These are phyloP conservation scores for Stenotaenia linearis DNA, from an alignment of 2,888 invertebrate genomes.

Conservation along the genomic window DNA sequence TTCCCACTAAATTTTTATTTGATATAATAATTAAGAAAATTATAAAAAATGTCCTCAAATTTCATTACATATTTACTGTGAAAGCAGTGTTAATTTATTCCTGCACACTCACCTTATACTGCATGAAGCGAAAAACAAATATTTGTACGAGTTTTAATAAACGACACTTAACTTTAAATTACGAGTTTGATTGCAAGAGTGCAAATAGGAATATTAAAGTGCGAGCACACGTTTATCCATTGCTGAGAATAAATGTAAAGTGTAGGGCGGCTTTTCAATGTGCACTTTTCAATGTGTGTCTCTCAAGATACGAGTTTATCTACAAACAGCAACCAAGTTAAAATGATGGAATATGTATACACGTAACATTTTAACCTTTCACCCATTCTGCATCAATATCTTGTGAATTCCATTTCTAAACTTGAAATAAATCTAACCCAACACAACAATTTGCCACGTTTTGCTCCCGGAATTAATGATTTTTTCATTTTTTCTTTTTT, in stretches of 20 bases:
- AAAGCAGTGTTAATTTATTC: not conserved
- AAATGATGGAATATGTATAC: constrained; percentile 11
- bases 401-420: not conserved
- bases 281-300: not conserved
- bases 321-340: not conserved
- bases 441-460: not conserved
- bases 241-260: not conserved
- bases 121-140: not conserved
- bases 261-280: not conserved
- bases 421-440: not conserved
- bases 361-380: not conserved
- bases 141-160: not conserved
- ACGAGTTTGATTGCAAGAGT: not conserved
- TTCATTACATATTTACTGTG: not conserved
- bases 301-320: constrained; percentile 14
- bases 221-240: not conserved
- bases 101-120: not conserved
- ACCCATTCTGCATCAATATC: not conserved
- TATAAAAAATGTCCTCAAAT: not conserved
- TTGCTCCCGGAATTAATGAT: too few species aligned
- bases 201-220: not conserved
- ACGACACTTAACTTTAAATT: not conserved
- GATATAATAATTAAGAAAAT: too few species aligned
- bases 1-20: too few species aligned
- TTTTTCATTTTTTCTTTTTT: not conserved